Evolutionary conservation across 2,888 invertebrate species (phyloP).

Genomic region (Temnothorax ravouxi): DNA sequence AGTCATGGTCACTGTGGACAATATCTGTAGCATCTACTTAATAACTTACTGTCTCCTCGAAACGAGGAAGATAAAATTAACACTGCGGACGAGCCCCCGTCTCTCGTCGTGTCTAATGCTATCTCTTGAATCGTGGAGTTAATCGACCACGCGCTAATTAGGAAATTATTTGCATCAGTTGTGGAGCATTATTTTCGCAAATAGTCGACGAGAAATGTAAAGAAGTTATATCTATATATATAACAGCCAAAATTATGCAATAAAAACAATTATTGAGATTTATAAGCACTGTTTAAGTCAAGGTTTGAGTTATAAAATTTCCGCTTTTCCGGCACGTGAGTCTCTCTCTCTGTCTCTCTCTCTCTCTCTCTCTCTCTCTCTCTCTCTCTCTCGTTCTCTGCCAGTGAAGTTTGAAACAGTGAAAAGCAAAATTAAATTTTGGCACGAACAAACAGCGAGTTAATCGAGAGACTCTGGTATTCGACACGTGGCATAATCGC

Average conservation of each 20-base stretch:
- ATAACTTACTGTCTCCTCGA: neutral
- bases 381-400: neutral
- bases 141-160: conserved; percentile 26
- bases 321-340: neutral
- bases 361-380: neutral
- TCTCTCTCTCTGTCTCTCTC: conserved; percentile 9
- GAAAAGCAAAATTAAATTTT: neutral
- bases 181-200: neutral
- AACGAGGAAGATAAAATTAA: conserved; percentile 2
- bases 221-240: neutral
- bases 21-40: neutral
- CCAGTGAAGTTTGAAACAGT: neutral
- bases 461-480: neutral
- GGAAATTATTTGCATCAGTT: neutral
- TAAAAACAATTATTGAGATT: neutral
- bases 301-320: conserved; percentile 3
- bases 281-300: neutral
- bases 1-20: neutral
- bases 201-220: neutral
- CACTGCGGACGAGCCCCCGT: neutral
- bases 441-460: neutral
- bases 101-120: neutral
- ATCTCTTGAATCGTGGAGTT: conserved; percentile 2
- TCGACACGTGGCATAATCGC: conserved; percentile 4
- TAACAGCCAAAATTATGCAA: neutral